Evolutionary conservation across 2,797 vertebrate genomes (phyloP), one percentile per base, ranked within the genome.

Genomic region (Syngnathus acus): DNA sequence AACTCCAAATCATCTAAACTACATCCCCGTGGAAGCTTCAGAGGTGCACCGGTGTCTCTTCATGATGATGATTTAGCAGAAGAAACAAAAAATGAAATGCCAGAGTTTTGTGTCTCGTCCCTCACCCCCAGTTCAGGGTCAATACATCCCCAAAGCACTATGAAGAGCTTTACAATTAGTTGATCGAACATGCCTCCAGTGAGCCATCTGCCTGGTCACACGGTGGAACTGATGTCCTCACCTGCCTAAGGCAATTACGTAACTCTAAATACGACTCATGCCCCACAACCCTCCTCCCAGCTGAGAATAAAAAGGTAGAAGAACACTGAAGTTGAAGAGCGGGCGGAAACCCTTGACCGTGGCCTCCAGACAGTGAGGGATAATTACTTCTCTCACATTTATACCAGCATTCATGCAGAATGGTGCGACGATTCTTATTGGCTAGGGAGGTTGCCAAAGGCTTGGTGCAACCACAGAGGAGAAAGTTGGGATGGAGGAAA

Each of bases 311-410:
- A 75, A 81, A 78, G 82, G 80, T 67, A 72, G 73, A 79, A 75
- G 71, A 64, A 72, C 39, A 64, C 48, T 32, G 68, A 81, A 76
- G 75, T 70, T 77, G 74, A 71, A 72, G 76, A 72, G 71, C 71
- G 67, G 73, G 76, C 6, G 65, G 72, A 69, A 70, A 65, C 65
- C 62, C 68, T 57, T 57, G 72, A 72, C 76, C 68, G 13, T 37
- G 65, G 78, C 69, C 83, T 79, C 77, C 69, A 72, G 79, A 82
- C 72, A 74, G 53, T 86, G 87, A 87, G 82, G 84, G 85, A 85
- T 89, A 89, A 89, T 89, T 88, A 90, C 84, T 87, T 89, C 80
- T 72, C 42, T 82, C 79, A 86, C 82, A 89, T 89, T 90, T 88
- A 88, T 83, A 77, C 75, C 64, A 63, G 79, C 79, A 78, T 78